Conservation (phyloP, 2,113 vertebrate species). For the Ranitomeya variabilis region DNA sequence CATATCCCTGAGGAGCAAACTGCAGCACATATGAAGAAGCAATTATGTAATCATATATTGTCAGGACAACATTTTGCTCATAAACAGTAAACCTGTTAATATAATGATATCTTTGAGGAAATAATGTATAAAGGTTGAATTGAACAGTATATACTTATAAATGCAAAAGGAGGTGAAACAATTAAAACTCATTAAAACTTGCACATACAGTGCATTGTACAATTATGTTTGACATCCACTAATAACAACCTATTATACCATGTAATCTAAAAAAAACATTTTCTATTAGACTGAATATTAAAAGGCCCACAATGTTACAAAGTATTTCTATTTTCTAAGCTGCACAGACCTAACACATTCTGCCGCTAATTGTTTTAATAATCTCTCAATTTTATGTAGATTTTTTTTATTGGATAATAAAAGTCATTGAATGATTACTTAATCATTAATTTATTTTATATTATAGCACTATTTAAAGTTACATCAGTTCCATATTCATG, state of each 20-base stretch:
- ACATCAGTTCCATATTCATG: too few species aligned
- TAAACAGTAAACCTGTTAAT: constrained; percentile 3
- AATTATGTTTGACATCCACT: neutral
- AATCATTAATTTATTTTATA: neutral
- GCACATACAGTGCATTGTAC: neutral
- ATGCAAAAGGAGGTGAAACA: neutral
- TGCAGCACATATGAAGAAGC: neutral
- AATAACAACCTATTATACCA: neutral
- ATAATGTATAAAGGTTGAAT: neutral
- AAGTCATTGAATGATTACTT: neutral
- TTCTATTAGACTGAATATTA: neutral
- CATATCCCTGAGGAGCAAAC: neutral
- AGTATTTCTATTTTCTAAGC: too few species aligned
- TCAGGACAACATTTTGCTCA: neutral
- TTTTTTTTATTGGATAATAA: neutral
- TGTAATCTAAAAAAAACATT: neutral
- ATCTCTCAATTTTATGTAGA: neutral
- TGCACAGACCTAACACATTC: neutral
- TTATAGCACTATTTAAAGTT: too few species aligned
- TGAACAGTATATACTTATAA: neutral
- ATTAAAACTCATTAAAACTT: neutral
- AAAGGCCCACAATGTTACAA: neutral
- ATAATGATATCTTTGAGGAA: neutral
- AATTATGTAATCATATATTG: constrained; percentile 4
- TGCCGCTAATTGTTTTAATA: neutral